Conservation (phyloP, 2,113 vertebrate species). For the Sciurus niger region DNA sequence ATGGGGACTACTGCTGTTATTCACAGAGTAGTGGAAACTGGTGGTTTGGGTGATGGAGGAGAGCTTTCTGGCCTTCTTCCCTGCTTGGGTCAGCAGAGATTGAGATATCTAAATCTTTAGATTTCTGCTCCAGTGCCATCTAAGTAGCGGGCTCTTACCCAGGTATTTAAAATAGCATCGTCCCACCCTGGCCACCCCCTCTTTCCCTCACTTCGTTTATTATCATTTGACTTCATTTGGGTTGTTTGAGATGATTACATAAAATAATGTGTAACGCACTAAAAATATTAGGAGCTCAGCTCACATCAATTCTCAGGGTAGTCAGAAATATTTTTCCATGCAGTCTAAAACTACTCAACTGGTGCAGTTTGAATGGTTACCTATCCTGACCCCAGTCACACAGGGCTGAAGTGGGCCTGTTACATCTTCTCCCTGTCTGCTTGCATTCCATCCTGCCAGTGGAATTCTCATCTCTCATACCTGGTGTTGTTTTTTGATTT, state of each 20-base stretch:
- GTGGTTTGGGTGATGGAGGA: background rate
- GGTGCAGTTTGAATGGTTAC: background rate
- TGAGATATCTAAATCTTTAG: background rate
- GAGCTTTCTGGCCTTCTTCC: background rate
- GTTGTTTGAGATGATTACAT: constrained; percentile 33
- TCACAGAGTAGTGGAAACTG: background rate
- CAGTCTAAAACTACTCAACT: background rate
- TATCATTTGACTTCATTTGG: background rate
- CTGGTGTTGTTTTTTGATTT: constrained; percentile 1
- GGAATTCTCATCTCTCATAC: background rate
- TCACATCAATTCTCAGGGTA: background rate
- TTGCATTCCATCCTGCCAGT: background rate
- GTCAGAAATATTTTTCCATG: background rate
- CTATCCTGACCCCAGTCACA: background rate
- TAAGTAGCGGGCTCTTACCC: background rate
- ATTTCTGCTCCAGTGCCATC: background rate
- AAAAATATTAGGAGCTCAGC: constrained; percentile 23
- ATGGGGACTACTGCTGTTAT: background rate
- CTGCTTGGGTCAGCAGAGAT: background rate
- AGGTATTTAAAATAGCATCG: background rate
- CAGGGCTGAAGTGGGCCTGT: constrained; percentile 22
- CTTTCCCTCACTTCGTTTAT: background rate
- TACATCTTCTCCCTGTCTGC: background rate
- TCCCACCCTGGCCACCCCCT: background rate
- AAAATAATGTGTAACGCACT: background rate